These are phyloP conservation scores for Heliconius aoede DNA, from an alignment of 2,888 invertebrate species.

Conservation along the genomic window DNA sequence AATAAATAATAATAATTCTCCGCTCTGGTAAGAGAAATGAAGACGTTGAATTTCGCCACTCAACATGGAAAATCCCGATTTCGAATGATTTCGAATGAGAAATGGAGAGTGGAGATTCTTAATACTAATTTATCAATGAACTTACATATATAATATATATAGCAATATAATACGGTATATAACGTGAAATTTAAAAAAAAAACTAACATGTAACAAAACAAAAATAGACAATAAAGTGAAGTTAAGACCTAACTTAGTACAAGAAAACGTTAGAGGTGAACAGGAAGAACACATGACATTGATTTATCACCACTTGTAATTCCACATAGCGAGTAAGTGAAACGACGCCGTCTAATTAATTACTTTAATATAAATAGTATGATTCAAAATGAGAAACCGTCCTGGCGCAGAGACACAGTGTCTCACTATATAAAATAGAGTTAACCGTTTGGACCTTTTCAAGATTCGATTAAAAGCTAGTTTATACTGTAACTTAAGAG, in stretches of 20 bases:
- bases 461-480: too few relatives aligned
- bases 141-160: too few relatives aligned
- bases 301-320: slow-evolving; percentile 38
- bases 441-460: too few relatives aligned
- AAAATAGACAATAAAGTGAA: background rate
- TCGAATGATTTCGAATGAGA: background rate
- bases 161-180: background rate
- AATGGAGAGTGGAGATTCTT: background rate
- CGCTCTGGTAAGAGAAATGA: background rate
- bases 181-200: background rate
- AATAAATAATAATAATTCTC: background rate
- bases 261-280: slow-evolving; percentile 36
- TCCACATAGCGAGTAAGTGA: slow-evolving; percentile 35
- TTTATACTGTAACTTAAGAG: too few relatives aligned
- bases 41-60: too few relatives aligned
- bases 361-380: slow-evolving; percentile 22
- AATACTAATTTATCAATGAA: background rate
- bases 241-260: slow-evolving; percentile 1
- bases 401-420: too few relatives aligned
- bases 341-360: slow-evolving; percentile 40
- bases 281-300: slow-evolving; percentile 45
- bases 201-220: background rate
- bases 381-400: background rate
- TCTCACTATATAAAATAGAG: too few relatives aligned
- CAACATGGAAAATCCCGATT: background rate